Evolutionary conservation across 2,888 invertebrate genomes (phyloP).

Genomic region (Cryptosula pallasiana): DNA sequence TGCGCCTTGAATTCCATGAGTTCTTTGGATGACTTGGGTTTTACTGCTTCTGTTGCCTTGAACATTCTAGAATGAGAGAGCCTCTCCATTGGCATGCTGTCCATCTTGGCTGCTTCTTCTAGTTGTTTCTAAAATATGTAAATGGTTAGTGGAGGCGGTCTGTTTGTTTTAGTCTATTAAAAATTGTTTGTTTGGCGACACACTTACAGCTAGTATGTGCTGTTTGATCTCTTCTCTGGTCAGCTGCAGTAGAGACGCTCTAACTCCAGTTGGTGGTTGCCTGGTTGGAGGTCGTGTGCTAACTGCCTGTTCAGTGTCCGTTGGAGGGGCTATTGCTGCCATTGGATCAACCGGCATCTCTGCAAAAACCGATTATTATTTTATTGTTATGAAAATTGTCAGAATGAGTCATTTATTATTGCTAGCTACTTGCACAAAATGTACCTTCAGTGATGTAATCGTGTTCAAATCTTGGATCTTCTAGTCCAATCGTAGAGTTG

Average conservation of each 20-base stretch:
- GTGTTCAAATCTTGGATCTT: not conserved
- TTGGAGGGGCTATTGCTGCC: not conserved
- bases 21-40: constrained; percentile 22
- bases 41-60: not conserved
- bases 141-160: too few species aligned
- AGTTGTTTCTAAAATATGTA: constrained; percentile 23
- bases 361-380: too few species aligned
- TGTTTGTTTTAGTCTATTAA: too few species aligned
- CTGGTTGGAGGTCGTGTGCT: not conserved
- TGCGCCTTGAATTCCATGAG: constrained; percentile 20
- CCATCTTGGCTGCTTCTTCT: constrained; percentile 17
- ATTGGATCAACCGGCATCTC: too few species aligned
- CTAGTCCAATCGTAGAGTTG: not conserved
- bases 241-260: not conserved
- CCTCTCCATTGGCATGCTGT: constrained; percentile 23
- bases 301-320: not conserved
- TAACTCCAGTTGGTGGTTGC: not conserved
- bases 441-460: not conserved
- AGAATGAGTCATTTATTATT: too few species aligned
- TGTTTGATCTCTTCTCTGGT: constrained; percentile 21
- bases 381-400: too few species aligned
- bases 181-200: too few species aligned
- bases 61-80: constrained; percentile 22
- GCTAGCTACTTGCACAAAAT: too few species aligned
- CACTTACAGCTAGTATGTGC: constrained; percentile 19